Conservation (phyloP, 2,113 vertebrate species). For the Chloropsis hardwickii region DNA sequence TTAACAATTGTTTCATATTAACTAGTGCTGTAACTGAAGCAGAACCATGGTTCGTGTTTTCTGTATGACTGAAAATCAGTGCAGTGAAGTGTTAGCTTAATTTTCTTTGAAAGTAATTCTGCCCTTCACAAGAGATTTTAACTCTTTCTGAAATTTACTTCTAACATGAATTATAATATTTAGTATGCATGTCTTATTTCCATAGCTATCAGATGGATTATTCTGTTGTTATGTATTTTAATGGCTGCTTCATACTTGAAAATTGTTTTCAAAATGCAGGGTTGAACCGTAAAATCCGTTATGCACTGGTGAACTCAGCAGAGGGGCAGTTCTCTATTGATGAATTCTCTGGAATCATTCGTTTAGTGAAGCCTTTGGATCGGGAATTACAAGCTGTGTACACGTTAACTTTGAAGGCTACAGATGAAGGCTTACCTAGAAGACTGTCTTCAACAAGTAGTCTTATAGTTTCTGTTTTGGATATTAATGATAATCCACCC, state of each 20-base stretch:
- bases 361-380: slow-evolving; percentile 86
- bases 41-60: not conserved
- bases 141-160: not conserved
- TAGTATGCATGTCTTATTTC: not conserved
- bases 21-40: not conserved
- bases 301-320: slow-evolving; percentile 84
- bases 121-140: not conserved
- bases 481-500: slow-evolving; percentile 97
- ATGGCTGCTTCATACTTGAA: not conserved
- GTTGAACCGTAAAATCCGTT: slow-evolving; percentile 83
- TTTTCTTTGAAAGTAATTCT: not conserved
- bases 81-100: not conserved
- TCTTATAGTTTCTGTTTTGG: slow-evolving; percentile 87
- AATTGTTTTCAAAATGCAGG: slow-evolving; percentile 71
- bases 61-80: not conserved
- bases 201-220: not conserved
- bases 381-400: slow-evolving; percentile 85
- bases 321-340: slow-evolving; percentile 91
- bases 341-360: slow-evolving; percentile 85
- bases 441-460: slow-evolving; percentile 78
- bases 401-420: slow-evolving; percentile 80
- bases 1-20: not conserved
- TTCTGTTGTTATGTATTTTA: not conserved
- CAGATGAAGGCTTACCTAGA: slow-evolving; percentile 85
- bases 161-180: not conserved